These are phyloP conservation scores for Drosophila tani DNA, from an alignment of 1,140 invertebrate genomes.

Conservation along the genomic window DNA sequence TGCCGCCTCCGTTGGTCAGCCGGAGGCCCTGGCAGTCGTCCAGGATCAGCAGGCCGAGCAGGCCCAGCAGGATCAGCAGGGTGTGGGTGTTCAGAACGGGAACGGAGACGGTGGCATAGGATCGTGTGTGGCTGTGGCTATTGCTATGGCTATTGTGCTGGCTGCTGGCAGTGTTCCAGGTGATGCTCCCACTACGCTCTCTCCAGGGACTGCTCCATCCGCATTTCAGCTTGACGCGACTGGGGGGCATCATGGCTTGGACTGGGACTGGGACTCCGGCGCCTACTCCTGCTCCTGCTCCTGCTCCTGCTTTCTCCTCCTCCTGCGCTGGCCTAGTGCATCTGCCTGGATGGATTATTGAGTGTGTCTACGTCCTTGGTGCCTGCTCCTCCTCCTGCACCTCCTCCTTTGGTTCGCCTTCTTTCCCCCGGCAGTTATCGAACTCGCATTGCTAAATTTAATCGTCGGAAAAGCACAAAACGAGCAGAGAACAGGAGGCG, in stretches of 20 bases:
- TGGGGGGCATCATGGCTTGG: slow-evolving; percentile 39
- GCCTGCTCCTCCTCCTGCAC: slow-evolving; percentile 1
- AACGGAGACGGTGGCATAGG: not conserved
- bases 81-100: not conserved
- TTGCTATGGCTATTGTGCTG: slow-evolving; percentile 33
- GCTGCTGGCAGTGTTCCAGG: slow-evolving; percentile 57
- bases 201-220: not conserved
- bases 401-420: slow-evolving; percentile 8
- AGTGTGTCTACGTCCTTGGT: slow-evolving; percentile 37
- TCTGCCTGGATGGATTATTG: slow-evolving; percentile 61
- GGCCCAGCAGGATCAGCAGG: slow-evolving; percentile 43
- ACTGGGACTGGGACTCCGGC: slow-evolving; percentile 5
- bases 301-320: slow-evolving; percentile 2
- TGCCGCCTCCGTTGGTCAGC: slow-evolving; percentile 70
- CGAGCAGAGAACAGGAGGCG: slow-evolving; percentile 22
- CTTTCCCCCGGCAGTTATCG: slow-evolving; percentile 32
- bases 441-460: slow-evolving; percentile 55
- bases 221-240: slow-evolving; percentile 71
- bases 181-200: slow-evolving; percentile 7
- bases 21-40: slow-evolving; percentile 54
- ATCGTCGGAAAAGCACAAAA: slow-evolving; percentile 22
- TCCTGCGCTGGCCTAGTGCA: slow-evolving; percentile 2
- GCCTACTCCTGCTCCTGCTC: not conserved
- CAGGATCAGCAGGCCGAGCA: slow-evolving; percentile 12
- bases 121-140: slow-evolving; percentile 15